These are phyloP conservation scores for Julus scandinavius DNA, from an alignment of 2,888 invertebrate species.

Conservation along the genomic window DNA sequence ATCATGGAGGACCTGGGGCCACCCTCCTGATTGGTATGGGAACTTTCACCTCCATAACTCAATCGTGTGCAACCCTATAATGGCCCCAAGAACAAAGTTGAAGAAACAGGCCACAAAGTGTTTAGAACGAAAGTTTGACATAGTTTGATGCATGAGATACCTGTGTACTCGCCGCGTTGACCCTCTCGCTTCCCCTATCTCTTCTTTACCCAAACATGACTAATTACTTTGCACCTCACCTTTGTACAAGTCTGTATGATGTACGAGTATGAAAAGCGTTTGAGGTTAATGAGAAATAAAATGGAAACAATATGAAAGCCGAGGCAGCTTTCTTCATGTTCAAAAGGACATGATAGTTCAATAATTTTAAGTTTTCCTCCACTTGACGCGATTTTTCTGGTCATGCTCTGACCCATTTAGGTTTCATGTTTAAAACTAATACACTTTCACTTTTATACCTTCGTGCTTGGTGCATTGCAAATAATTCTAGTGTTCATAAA, in stretches of 20 bases:
- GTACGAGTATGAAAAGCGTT: not conserved
- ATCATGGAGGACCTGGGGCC: not conserved
- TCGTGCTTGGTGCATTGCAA: not conserved
- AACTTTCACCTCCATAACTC: not conserved
- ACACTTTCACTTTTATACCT: constrained; percentile 26
- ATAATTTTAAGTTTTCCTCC: not conserved
- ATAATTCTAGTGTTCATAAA: not conserved
- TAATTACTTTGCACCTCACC: not conserved
- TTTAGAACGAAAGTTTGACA: not conserved
- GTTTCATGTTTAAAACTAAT: not conserved
- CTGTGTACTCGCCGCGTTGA: not conserved
- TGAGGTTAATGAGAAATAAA: not conserved
- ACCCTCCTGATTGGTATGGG: too few species aligned
- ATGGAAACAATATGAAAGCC: not conserved
- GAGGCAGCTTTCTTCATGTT: not conserved
- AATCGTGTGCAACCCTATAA: not conserved
- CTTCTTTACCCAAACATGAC: not conserved
- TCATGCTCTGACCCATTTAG: constrained; percentile 8
- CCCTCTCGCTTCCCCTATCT: not conserved
- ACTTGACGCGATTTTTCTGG: not conserved
- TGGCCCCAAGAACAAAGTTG: not conserved
- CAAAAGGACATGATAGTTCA: constrained; percentile 2
- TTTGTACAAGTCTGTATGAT: not conserved
- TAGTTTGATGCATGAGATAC: not conserved
- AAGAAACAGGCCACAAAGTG: not conserved